Evolutionary conservation across 2,113 vertebrate genomes (phyloP), one percentile per base, ranked within the genome.

Genomic region (Protomyctophum bolini): DNA sequence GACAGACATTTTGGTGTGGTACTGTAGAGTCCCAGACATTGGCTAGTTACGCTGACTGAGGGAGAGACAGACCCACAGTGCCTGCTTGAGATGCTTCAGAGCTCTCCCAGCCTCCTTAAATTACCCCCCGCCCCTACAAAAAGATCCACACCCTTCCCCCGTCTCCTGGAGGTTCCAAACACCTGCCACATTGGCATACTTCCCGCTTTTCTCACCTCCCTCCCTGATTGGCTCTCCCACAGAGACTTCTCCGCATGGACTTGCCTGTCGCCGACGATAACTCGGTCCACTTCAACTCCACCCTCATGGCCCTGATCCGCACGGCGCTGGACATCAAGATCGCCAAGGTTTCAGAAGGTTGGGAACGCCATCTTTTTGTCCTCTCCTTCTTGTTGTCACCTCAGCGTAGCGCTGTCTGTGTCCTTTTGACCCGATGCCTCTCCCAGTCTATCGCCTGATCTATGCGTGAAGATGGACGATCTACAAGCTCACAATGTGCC

Each of bases 281-380:
- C 91, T 94, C 95, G 0, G 96, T 98, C 61, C 96, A 98, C 85
- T 98, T 98, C 89, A 97, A 97, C 85, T 97, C 96, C 63, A 98
- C 96, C 2, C 95, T 98, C 74, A 97, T 98, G 96, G 96, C 96
- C 52, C 89, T 98, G 89, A 98, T 98, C 82, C 93, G 96, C 71
- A 98, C 96, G 0, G 96, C 96, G 4, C 88, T 98, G 91, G 96
- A 98, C 82, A 97, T 98, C 91, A 98, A 98, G 90, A 98, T 98
- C 51, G 96, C 96, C 85, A 97, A 97, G 91, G 95, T 95, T 93
- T 68, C 83, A 82, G 91, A 95, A 91, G 83, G 80, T 91, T 91
- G 87, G 82, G 64, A 83, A 80, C 61, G 66, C 41, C 77, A 56
- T 48, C 28, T 79, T 58, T 52, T 84, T 60, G 63, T 80, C 33